Base-by-base conservation (phyloP, 92 coral and sea anemone genomes). In the Chrysogorgia sp. region DNA sequence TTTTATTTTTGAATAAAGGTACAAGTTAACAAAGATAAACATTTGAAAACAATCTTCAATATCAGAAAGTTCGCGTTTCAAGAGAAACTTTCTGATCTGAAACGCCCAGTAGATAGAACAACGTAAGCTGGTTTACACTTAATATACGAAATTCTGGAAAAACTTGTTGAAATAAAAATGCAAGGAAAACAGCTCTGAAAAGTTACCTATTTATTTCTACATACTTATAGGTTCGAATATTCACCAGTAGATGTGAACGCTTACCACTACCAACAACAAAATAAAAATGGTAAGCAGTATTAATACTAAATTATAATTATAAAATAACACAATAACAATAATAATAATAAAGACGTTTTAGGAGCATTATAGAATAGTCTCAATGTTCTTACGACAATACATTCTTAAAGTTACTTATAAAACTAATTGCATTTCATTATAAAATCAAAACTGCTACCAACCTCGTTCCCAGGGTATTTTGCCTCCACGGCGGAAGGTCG, bases 161-260 rank as follows among this genome's bases (percentile, higher is more conserved):
- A 5, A 4, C 12, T 37, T 37, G 43, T 37, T 37, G 20, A 48
- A 22, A 48, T 22, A 0, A 22, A 17, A 22, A n/a, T 22, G 6
- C 21, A n/a, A n/a, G 62, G 24, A 22, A 20, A 56, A 52, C 26
- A 5, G 59, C 21, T 52, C 7, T 34, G n/a, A 26, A 0, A 1
- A 6, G 17, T 21, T 40, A 34, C 47, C 45, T 23, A 37, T 40
- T 32, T 64, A 14, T 13, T 17, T 64, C 41, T 21, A 21, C 30
- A 22, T 12, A 0, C 28, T 68, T 68, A 0, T 24, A 72, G 79
- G 34, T 48, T 72, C 21, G 17, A 10, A 14, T 20, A 72, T 1
- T 72, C 79, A 32, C 79, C 79, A 20, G 79, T 65, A 15, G 79
- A 72, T 30, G 52, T 72, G 8, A 72, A 72, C 35, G 79, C 65